Percentiles rank a stretch among this genome's conserved stretches.
phyloP scores from a whole-genome alignment of 2,797 vertebrate species.

The Hippoglossus hippoglossus region DNA sequence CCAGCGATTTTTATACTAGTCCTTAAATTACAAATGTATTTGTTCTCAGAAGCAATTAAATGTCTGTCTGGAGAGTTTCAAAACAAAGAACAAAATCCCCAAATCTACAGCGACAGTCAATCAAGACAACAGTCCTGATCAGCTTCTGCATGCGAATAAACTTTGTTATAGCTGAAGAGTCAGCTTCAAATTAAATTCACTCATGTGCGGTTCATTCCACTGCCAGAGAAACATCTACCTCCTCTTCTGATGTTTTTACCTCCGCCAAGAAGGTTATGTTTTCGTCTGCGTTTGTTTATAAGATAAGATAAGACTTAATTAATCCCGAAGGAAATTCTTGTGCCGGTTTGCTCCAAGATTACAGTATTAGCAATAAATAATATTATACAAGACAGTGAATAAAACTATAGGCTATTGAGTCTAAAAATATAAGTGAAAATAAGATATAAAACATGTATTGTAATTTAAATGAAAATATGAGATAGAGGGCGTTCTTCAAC shows the following conservation, averaged over 20 bases:
- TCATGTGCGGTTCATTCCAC: background rate
- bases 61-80: conserved; percentile 18
- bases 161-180: conserved; percentile 2
- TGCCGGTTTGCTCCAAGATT: too few relatives aligned
- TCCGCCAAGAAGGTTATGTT: too few relatives aligned
- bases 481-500: too few relatives aligned
- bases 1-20: conserved; percentile 20
- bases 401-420: too few relatives aligned
- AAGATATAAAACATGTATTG: too few relatives aligned
- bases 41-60: conserved; percentile 32
- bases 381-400: too few relatives aligned
- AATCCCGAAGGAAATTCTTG: too few relatives aligned
- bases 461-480: too few relatives aligned
- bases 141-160: conserved; percentile 10
- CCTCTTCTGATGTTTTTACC: conserved; percentile 1
- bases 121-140: conserved; percentile 15
- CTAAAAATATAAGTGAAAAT: too few relatives aligned
- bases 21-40: conserved; percentile 47
- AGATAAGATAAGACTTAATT: too few relatives aligned
- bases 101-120: conserved; percentile 1
- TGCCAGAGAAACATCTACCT: background rate
- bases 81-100: conserved; percentile 1
- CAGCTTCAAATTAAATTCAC: conserved; percentile 13
- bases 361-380: too few relatives aligned
- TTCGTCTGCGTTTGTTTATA: too few relatives aligned